Conservation (phyloP, 2,888 invertebrate genomes). For the Elegia similella region DNA sequence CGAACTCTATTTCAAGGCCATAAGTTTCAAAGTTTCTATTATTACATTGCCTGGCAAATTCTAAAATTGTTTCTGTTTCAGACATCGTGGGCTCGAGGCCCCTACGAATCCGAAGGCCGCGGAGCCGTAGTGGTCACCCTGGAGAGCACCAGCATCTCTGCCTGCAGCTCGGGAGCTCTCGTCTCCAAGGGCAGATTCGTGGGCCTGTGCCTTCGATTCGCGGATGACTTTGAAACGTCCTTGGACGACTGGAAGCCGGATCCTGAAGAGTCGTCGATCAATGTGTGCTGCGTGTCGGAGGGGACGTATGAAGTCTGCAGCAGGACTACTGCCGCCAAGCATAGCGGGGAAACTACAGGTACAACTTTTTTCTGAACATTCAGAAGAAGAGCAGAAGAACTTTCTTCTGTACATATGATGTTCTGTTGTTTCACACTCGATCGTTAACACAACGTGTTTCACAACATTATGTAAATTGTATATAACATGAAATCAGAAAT, state of each 20-base stretch:
- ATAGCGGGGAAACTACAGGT: conserved; percentile 72
- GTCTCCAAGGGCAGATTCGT: conserved; percentile 91
- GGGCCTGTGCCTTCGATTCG: conserved; percentile 95
- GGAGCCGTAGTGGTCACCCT: conserved; percentile 97
- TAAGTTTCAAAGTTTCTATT: no score
- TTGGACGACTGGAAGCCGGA: conserved; percentile 99
- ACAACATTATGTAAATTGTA: no score
- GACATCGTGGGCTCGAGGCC: conserved; percentile 78
- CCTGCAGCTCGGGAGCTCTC: conserved; percentile 97
- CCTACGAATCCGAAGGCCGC: conserved; percentile 87
- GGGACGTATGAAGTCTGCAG: conserved; percentile 99
- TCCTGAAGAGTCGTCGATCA: conserved; percentile 90
- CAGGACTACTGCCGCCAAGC: conserved; percentile 93
- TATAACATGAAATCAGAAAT: no score
- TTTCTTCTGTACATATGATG: no score
- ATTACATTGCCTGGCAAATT: no score
- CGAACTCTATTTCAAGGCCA: no score
- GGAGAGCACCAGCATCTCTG: conserved; percentile 96
- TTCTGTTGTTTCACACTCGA: no score
- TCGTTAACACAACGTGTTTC: no score
- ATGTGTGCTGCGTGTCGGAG: conserved; percentile 98
- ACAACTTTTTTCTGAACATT: no score
- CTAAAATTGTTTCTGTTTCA: conserved; percentile 27
- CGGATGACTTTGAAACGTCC: conserved; percentile 98
- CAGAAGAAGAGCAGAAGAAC: no score